Percentiles rank a stretch among this genome's conserved stretches.
These are phyloP conservation scores for Clostera curtula DNA, from an alignment of 2,888 invertebrate genomes.

Conservation along the genomic window DNA sequence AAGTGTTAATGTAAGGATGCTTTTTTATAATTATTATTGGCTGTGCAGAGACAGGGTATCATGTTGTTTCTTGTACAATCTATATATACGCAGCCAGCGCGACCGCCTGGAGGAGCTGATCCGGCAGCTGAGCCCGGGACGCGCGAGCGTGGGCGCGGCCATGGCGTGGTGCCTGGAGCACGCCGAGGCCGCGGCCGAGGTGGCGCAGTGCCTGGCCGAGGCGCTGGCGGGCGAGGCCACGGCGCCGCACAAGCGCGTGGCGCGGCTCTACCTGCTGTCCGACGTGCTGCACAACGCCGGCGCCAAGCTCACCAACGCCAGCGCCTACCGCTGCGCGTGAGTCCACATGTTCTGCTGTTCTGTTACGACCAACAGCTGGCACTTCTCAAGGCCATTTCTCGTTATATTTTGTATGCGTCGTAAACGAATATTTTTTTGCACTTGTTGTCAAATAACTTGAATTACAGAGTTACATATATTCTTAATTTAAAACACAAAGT, in stretches of 20 bases:
- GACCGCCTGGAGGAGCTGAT: constrained; percentile 94
- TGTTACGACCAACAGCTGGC: not conserved
- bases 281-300: constrained; percentile 98
- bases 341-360: constrained; percentile 27
- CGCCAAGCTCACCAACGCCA: constrained; percentile 96
- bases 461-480: too few species aligned
- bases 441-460: too few species aligned
- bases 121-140: constrained; percentile 87
- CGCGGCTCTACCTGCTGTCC: constrained; percentile 94
- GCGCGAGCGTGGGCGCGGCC: constrained; percentile 89
- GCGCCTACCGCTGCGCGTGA: constrained; percentile 91
- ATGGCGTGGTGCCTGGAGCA: constrained; percentile 99
- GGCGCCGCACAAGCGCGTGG: constrained; percentile 89
- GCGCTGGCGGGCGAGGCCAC: constrained; percentile 86
- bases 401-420: too few species aligned
- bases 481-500: too few species aligned
- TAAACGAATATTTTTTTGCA: too few species aligned
- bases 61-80: too few species aligned
- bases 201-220: constrained; percentile 93
- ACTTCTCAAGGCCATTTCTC: too few species aligned
- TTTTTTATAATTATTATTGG: too few species aligned
- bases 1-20: too few species aligned
- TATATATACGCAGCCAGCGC: constrained; percentile 81
- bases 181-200: constrained; percentile 96
- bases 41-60: too few species aligned